A percentile compares a stretch with the other conserved stretches of the same genome.
Evolutionary conservation across 2,888 invertebrate species (phyloP).

Genomic region (Chirona hameri): DNA sequence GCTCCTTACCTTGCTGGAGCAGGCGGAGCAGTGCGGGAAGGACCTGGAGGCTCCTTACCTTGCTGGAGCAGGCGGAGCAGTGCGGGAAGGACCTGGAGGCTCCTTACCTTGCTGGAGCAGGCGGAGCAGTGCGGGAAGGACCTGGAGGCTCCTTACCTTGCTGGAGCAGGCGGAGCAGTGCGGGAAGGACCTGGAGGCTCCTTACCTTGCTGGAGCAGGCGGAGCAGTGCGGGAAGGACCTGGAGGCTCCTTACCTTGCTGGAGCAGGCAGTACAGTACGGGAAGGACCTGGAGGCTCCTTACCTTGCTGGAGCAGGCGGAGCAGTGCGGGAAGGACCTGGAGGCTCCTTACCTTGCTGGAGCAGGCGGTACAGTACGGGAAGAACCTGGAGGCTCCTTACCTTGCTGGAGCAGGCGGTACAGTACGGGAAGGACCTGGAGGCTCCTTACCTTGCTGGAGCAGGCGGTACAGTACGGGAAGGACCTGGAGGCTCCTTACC

Average conservation of each 20-base stretch:
- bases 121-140: slow-evolving; percentile 90
- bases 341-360: too few relatives aligned
- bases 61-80: slow-evolving; percentile 94
- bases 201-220: slow-evolving; percentile 70
- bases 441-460: too few relatives aligned
- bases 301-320: slow-evolving; percentile 73
- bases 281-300: slow-evolving; percentile 73
- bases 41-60: too few relatives aligned
- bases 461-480: slow-evolving; percentile 93
- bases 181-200: slow-evolving; percentile 74
- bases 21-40: slow-evolving; percentile 89
- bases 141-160: too few relatives aligned
- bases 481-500: slow-evolving; percentile 64
- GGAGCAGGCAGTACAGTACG: slow-evolving; percentile 90
- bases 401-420: slow-evolving; percentile 76
- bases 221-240: slow-evolving; percentile 83
- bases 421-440: slow-evolving; percentile 82
- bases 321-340: slow-evolving; percentile 80
- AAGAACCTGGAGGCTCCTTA: slow-evolving; percentile 71
- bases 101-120: slow-evolving; percentile 62
- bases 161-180: slow-evolving; percentile 94
- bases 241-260: too few relatives aligned
- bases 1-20: slow-evolving; percentile 63
- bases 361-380: slow-evolving; percentile 88
- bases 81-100: slow-evolving; percentile 79